Base-by-base conservation (phyloP, 23 tunicate species). In the Diplosoma virens region DNA sequence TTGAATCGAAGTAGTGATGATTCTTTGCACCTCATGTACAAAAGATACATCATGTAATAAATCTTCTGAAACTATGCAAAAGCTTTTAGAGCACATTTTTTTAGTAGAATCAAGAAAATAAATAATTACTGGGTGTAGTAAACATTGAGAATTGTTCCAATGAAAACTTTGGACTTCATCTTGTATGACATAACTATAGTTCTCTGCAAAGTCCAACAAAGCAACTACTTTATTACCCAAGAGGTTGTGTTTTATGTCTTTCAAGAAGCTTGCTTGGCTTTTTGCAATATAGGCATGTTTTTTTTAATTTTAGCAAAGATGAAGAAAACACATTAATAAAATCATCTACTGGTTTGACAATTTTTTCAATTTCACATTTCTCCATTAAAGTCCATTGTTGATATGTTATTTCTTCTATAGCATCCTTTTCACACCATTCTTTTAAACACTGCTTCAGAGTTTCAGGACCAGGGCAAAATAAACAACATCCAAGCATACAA, bases 71-170 rank as follows among this genome's bases (percentile, higher is more conserved):
- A 67, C 21, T 17, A 67, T 34, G 24, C 74, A 67, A 33, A 34
- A 2, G 22, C 52, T 33, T 35, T 34, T 36, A 28, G 7, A 5
- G 26, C 26, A n/a, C 5, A 67, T 25, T 7, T 16, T 7, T 33
- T 67, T 25, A 35, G 74, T 17, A n/a, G n/a, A n/a, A 30, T 54
- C 25, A n/a, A n/a, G n/a, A 25, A 34, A 67, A 29, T 67, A 67
- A 3, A 67, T 35, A 3, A 67, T 24, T 34, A 22, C 74, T 18
- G 74, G 74, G 28, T 67, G 74, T 2, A 67, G 52, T 34, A 52
- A 34, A 36, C 74, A 67, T 35, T 67, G 74, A 35, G 2, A 34
- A 22, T 67, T 67, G 74, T 67, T 67, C 74, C 74, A 67, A 37
- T 67, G 74, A 37, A 11, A 67, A 3, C 27, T 16, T 35, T 67